Evolutionary conservation across 2,113 vertebrate genomes (phyloP), one percentile per base, ranked within the genome.

Genomic region (Beaufortia kweichowensis): DNA sequence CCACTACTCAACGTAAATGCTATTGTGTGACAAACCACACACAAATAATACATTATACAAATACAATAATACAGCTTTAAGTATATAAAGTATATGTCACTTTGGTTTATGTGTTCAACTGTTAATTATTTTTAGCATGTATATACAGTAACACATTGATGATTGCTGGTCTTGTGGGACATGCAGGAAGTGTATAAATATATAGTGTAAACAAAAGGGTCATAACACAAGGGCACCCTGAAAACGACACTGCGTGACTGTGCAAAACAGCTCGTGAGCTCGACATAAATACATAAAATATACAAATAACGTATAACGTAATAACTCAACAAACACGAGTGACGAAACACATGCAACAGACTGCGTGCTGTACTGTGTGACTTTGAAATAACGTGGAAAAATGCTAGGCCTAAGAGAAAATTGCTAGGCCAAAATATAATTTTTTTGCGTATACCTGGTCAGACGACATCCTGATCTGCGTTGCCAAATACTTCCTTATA

Each of bases 401-500:
- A 21, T n/a, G n/a, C 21, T 15, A 53, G 6, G 48, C 15, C 15
- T 46, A 46, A 4, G 3, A 46, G 43, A 46, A 46, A 17, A 46
- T 6, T 2, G 5, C 4, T 46, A 14, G 0, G 6, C 19, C 48
- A 21, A 7, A 2, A 9, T 6, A 21, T 5, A n/a, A n/a, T 3
- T 19, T 14, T 6, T 31, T 1, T 24, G 15, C 17, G 50, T 59
- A 80, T 90, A 92, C 91, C 91, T 93, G 90, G 19, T 92, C 90
- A 0, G 91, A 90, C 6, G 89, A 84, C 90, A 91, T 91, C 83
- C 92, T 86, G 70, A 88, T 80, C 75, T 92, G 89, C 26, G 85
- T 85, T 21, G 55, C 73, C 67, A 91, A 29, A 68, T 89, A 84
- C 66, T 6, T 84, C 81, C 89, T 84, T 26, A 91, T 48, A 50